Conservation (phyloP, 1,140 invertebrate genomes). For the Calephelis nemesis region DNA sequence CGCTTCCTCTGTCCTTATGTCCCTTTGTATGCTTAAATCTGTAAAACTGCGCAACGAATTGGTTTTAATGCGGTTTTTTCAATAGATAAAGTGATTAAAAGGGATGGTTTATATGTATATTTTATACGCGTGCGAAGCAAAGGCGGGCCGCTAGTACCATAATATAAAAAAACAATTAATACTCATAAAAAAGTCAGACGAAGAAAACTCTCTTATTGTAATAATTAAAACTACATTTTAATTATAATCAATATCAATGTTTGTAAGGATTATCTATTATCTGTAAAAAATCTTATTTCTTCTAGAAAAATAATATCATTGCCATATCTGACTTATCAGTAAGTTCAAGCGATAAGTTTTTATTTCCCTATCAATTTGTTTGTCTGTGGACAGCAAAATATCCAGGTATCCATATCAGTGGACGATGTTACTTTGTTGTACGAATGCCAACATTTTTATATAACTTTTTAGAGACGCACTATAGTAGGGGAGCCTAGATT, state of each 20-base stretch:
- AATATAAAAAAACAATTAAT: too few relatives aligned
- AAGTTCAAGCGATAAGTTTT: constrained; percentile 25
- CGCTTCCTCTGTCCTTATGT: too few relatives aligned
- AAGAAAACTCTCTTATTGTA: too few relatives aligned
- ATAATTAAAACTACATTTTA: too few relatives aligned
- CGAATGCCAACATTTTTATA: neutral
- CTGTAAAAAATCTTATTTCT: neutral
- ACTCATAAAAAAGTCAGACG: too few relatives aligned
- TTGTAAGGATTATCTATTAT: neutral
- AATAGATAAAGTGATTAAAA: too few relatives aligned
- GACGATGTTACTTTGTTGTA: neutral
- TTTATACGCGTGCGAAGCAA: too few relatives aligned
- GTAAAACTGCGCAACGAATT: too few relatives aligned
- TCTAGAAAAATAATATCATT: constrained; percentile 1
- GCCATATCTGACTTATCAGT: constrained; percentile 21
- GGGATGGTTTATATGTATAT: too few relatives aligned
- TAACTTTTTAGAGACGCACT: neutral
- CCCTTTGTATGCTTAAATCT: too few relatives aligned
- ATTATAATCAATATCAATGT: neutral
- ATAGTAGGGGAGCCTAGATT: neutral
- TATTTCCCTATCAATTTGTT: constrained; percentile 8
- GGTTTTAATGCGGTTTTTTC: too few relatives aligned
- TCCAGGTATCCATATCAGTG: neutral
- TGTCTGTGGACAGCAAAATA: constrained; percentile 7
- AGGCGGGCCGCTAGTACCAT: too few relatives aligned